phyloP scores from a whole-genome alignment of 2,113 vertebrate species.

The Peucedramus taeniatus region DNA sequence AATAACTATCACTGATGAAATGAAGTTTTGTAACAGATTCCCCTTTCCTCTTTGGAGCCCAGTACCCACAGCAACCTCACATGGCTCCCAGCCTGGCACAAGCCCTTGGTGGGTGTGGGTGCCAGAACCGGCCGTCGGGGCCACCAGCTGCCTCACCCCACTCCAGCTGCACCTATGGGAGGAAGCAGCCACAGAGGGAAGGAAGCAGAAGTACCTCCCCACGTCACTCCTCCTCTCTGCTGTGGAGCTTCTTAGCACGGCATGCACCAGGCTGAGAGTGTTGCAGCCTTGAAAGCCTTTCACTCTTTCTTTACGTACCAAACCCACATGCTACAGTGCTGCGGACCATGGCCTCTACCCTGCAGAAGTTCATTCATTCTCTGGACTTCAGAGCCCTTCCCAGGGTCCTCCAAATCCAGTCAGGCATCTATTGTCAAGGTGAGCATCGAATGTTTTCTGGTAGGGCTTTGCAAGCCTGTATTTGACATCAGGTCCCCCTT shows the following conservation, averaged over 20 bases:
- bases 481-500: neutral
- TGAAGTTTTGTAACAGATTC: neutral
- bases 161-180: slow-evolving; percentile 12
- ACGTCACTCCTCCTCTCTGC: neutral
- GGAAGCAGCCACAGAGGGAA: slow-evolving; percentile 56
- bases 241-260: accelerated
- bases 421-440: slow-evolving; percentile 85
- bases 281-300: neutral
- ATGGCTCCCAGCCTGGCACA: neutral
- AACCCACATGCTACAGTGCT: neutral
- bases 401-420: slow-evolving; percentile 82
- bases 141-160: neutral
- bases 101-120: accelerated
- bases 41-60: accelerated
- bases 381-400: slow-evolving; percentile 79
- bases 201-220: slow-evolving; percentile 30
- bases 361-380: slow-evolving; percentile 77
- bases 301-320: neutral
- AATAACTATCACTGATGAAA: accelerated
- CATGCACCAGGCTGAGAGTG: neutral
- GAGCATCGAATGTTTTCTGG: neutral
- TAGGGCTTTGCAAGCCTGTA: neutral
- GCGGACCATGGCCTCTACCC: slow-evolving; percentile 69
- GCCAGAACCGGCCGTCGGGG: accelerated
- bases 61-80: neutral